These are phyloP conservation scores for Grapholita molesta DNA, from an alignment of 1,140 invertebrate genomes.

Conservation along the genomic window DNA sequence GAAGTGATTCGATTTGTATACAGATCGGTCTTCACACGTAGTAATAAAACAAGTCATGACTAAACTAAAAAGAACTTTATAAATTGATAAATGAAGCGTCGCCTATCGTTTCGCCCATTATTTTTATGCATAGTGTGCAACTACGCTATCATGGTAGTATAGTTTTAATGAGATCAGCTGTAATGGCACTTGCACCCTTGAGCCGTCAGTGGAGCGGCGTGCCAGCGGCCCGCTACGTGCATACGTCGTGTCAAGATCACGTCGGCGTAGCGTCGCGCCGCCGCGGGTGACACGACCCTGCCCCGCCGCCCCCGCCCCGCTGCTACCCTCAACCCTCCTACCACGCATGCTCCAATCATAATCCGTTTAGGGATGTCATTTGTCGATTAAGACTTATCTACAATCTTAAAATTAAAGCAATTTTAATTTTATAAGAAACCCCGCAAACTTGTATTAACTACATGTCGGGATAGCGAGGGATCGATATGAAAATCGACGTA, in stretches of 20 bases:
- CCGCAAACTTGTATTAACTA: background rate
- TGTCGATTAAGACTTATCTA: conserved; percentile 55
- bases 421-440: background rate
- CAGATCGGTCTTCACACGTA: no score
- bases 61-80: background rate
- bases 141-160: background rate
- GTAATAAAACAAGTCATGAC: background rate
- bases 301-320: conserved; percentile 21
- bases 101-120: background rate
- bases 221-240: conserved; percentile 54
- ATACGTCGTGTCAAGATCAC: conserved; percentile 75
- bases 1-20: no score
- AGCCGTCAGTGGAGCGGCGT: background rate
- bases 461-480: background rate
- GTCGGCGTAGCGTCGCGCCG: conserved; percentile 53
- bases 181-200: conserved; percentile 22
- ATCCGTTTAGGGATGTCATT: conserved; percentile 72
- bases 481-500: background rate
- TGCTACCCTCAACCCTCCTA: conserved; percentile 59
- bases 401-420: conserved; percentile 3
- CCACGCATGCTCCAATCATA: conserved; percentile 77
- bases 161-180: conserved; percentile 9
- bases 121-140: background rate
- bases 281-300: conserved; percentile 60
- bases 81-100: background rate